These are phyloP conservation scores for Drosophila robusta DNA, from an alignment of 2,888 invertebrate species.

Conservation along the genomic window DNA sequence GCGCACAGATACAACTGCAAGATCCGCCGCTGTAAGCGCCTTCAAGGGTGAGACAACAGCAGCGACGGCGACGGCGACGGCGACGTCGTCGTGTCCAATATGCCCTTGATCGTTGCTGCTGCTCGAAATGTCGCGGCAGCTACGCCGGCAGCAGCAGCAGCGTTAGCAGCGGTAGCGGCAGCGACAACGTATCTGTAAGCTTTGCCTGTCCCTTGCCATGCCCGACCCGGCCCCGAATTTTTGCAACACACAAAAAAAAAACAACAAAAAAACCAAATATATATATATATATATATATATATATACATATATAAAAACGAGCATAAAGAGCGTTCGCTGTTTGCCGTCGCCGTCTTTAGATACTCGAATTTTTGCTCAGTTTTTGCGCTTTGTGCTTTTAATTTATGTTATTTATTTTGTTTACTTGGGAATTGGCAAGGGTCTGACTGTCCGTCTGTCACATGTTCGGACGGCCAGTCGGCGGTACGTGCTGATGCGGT, in stretches of 20 bases:
- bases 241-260: conserved; percentile 63
- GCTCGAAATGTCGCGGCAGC: conserved; percentile 67
- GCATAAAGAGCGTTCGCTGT: conserved; percentile 47
- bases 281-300: conserved; percentile 11
- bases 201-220: conserved; percentile 49
- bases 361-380: conserved; percentile 56
- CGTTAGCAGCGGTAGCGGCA: conserved; percentile 18
- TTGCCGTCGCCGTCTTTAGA: conserved; percentile 35
- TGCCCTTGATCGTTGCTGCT: conserved; percentile 78
- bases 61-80: conserved; percentile 33
- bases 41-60: conserved; percentile 73
- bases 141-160: conserved; percentile 13
- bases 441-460: conserved; percentile 48
- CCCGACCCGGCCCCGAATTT: conserved; percentile 50
- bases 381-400: conserved; percentile 54
- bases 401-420: conserved; percentile 70
- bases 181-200: conserved; percentile 63
- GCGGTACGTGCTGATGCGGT: conserved; percentile 44
- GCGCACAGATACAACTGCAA: conserved; percentile 36
- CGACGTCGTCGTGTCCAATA: conserved; percentile 73
- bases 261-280: conserved; percentile 12
- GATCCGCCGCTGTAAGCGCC: conserved; percentile 68
- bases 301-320: conserved; percentile 28
- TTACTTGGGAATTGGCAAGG: conserved; percentile 72
- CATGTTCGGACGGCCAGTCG: conserved; percentile 45